These are phyloP conservation scores for Gallirallus australis DNA, from an alignment of 2,797 vertebrate species.

Conservation along the genomic window DNA sequence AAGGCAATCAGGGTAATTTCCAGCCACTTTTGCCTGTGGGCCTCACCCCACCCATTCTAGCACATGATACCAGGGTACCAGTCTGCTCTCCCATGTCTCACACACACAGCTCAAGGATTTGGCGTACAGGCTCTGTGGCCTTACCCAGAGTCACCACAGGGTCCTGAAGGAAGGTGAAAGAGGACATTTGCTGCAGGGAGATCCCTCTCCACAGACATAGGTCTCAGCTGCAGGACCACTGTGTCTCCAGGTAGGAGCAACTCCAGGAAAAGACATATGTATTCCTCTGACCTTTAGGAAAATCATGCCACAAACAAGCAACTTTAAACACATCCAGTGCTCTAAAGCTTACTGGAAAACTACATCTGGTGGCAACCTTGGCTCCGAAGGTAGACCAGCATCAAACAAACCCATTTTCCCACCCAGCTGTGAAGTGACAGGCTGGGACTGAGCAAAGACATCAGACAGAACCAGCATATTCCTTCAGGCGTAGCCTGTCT, in stretches of 20 bases:
- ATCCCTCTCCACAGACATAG: not conserved
- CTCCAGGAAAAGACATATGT: not conserved
- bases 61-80: not conserved
- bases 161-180: not conserved
- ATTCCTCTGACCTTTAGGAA: not conserved
- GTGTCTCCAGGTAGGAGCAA: rapidly evolving
- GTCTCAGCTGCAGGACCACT: not conserved
- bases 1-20: not conserved
- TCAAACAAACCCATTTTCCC: not conserved
- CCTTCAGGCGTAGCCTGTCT: not conserved
- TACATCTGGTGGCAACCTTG: not conserved
- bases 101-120: not conserved
- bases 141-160: not conserved
- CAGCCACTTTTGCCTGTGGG: not conserved
- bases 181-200: not conserved
- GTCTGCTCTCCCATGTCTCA: not conserved
- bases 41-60: not conserved
- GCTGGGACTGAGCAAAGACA: not conserved
- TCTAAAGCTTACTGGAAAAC: not conserved
- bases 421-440: not conserved
- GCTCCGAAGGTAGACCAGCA: not conserved
- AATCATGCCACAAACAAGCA: not conserved
- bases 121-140: not conserved
- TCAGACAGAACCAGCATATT: not conserved
- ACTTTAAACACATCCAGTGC: not conserved